Base-by-base conservation (phyloP, 2,797 vertebrate species). In the Rhadinocentrus ornatus region DNA sequence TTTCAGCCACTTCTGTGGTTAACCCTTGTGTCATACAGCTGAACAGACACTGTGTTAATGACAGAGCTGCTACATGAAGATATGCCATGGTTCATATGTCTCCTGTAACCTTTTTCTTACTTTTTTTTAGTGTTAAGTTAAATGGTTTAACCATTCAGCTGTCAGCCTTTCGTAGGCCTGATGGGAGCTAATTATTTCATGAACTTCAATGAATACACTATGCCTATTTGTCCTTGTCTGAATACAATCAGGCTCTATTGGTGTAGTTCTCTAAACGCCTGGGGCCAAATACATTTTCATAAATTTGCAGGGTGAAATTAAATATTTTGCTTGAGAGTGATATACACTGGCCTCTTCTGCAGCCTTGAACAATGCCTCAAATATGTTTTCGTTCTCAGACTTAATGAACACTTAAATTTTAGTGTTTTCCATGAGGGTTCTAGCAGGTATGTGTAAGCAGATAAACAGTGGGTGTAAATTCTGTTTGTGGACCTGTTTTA, bases 101-200 rank as follows among this genome's bases (percentile, higher is more conserved):
- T 41, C 57, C 73, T 22, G 62, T 74, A 54, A 37, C 50, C 67
- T 70, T 44, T 6, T 60, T 44, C 73, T 20, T 62, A 39, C 46
- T 41, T 5, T 62, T 35, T 34, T 34, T 65, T 69, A 48, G 37
- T 68, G 64, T 67, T 80, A 78, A 78, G 69, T 87, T 86, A 59
- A 86, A 77, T 73, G 69, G 76, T 77, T 85, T 81, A 80, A 55
- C 81, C 63, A 62, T 81, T 89, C 75, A 84, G 83, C 83, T 78
- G 54, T 84, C 82, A 70, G 77, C 75, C 71, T 80, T 77, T 88
- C 80, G 76, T 60, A 50, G 69, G 78, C 85, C 87, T 91, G 85
- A 81, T 52, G 72, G 88, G 87, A 93, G 82, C 91, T 91, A 89
- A 93, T 92, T 93, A 92, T 88, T 87, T 78, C 82, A 77, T 68